Percentiles rank a stretch among this genome's conserved stretches.
phyloP scores from a whole-genome alignment of 2,113 vertebrate genomes.

The Procavia capensis region DNA sequence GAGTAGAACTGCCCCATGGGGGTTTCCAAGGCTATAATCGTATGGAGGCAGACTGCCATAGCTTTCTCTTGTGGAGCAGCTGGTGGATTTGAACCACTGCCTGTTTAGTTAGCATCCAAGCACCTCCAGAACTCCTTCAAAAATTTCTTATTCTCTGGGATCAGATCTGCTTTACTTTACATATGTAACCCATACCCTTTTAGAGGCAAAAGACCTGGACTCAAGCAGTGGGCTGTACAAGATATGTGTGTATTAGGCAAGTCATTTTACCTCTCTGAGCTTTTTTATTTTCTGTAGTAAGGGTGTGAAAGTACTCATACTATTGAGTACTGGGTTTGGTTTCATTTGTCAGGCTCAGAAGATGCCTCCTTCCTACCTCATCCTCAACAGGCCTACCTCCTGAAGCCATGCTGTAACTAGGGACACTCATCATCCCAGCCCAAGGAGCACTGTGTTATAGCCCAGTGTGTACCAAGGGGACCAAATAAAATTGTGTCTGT shows the following conservation, averaged over 20 bases:
- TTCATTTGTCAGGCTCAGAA: not conserved
- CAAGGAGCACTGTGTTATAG: rapidly evolving
- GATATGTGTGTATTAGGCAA: not conserved
- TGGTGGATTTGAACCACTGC: not conserved
- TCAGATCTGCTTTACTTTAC: not conserved
- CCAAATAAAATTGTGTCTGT: not conserved
- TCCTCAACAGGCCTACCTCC: not conserved
- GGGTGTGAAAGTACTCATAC: not conserved
- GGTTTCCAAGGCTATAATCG: not conserved
- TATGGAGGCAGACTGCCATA: not conserved
- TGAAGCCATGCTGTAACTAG: not conserved
- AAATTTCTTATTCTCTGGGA: not conserved
- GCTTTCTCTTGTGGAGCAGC: not conserved
- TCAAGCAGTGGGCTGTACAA: not conserved
- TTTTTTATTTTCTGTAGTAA: not conserved
- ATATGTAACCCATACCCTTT: not conserved
- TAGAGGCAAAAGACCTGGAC: not conserved
- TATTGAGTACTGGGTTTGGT: not conserved
- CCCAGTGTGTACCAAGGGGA: not conserved
- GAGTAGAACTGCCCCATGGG: not conserved
- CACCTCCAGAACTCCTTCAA: not conserved
- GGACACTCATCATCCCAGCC: not conserved
- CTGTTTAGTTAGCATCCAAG: not conserved
- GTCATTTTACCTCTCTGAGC: not conserved
- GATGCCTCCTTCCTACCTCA: not conserved